These are phyloP conservation scores for Oligia fasciuncula DNA, from an alignment of 2,888 invertebrate genomes.

Conservation along the genomic window DNA sequence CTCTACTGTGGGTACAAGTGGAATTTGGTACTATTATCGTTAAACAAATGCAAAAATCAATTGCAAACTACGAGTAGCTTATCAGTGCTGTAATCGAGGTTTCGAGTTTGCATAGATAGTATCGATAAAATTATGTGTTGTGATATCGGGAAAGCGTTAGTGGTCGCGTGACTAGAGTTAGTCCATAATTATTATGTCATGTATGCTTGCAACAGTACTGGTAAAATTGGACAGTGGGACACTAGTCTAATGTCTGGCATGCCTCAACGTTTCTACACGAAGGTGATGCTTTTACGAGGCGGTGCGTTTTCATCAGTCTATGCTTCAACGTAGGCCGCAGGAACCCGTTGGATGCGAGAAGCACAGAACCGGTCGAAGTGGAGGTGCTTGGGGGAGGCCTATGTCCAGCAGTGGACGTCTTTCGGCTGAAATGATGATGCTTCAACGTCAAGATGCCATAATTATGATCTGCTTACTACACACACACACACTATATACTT, in stretches of 20 bases:
- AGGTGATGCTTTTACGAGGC: background rate
- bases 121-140: slow-evolving; percentile 36
- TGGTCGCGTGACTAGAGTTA: slow-evolving; percentile 41
- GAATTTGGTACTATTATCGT: background rate
- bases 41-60: slow-evolving; percentile 49
- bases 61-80: slow-evolving; percentile 35
- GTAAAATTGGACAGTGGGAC: slow-evolving; percentile 14
- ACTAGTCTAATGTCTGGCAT: background rate
- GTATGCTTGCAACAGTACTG: slow-evolving; percentile 16
- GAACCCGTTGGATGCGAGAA: too few relatives aligned
- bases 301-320: background rate
- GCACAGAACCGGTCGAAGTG: too few relatives aligned
- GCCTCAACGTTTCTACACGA: too few relatives aligned
- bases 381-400: too few relatives aligned
- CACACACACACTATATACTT: too few relatives aligned
- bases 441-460: background rate
- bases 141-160: slow-evolving; percentile 32
- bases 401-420: too few relatives aligned
- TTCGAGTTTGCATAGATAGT: slow-evolving; percentile 44
- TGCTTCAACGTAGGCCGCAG: background rate
- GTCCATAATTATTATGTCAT: slow-evolving; percentile 1
- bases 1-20: background rate
- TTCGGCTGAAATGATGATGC: too few relatives aligned
- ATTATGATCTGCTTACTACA: too few relatives aligned
- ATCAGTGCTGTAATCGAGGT: slow-evolving; percentile 43